Evolutionary conservation across 2,113 vertebrate species (phyloP).

Genomic region (Salvelinus namaycush): DNA sequence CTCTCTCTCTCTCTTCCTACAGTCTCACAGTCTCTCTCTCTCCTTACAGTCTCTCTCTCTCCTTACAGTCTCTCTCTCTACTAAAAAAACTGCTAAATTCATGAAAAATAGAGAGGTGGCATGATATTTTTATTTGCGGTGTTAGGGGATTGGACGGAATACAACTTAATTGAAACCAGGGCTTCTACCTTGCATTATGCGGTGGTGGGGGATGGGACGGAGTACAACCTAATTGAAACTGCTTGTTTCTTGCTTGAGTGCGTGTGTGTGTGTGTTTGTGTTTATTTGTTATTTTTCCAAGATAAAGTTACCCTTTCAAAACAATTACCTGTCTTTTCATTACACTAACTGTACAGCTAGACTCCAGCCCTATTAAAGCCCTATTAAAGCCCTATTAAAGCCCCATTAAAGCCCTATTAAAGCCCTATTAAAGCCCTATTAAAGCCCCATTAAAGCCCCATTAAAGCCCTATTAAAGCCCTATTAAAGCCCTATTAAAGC

Average conservation of each 20-base stretch:
- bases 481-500: slow-evolving; percentile 50
- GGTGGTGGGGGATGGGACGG: slow-evolving; percentile 56
- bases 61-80: too few relatives aligned
- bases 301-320: slow-evolving; percentile 69
- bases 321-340: slow-evolving; percentile 64
- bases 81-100: too few relatives aligned
- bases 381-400: neutral
- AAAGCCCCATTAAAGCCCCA: neutral
- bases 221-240: slow-evolving; percentile 64
- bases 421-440: slow-evolving; percentile 47
- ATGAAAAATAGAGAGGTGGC: neutral
- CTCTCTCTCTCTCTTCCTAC: neutral
- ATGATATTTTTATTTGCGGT: neutral
- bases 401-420: too few relatives aligned
- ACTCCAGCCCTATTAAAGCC: slow-evolving; percentile 42
- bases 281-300: slow-evolving; percentile 61
- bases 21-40: neutral
- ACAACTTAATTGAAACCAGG: slow-evolving; percentile 70
- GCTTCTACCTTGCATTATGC: slow-evolving; percentile 20
- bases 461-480: neutral
- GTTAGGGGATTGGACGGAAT: slow-evolving; percentile 54
- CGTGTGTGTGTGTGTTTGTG: neutral
- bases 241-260: slow-evolving; percentile 46
- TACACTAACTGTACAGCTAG: slow-evolving; percentile 37
- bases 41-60: neutral